Evolutionary conservation across 2,888 invertebrate genomes (phyloP), one percentile per base, ranked within the genome.

Genomic region (Leucophenga montana): DNA sequence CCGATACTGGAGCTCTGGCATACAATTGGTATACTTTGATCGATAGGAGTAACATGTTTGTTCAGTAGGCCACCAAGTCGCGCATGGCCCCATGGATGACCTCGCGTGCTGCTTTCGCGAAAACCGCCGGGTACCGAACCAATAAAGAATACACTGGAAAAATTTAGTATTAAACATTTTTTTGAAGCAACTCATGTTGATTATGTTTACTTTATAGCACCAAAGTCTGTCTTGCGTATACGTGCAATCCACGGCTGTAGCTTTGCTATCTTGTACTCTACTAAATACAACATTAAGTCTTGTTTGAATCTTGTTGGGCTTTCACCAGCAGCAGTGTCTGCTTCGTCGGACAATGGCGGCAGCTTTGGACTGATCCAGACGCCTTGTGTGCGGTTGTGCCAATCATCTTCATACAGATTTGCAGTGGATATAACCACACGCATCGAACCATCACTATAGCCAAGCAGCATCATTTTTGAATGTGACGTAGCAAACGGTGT

Each of bases 351-450:
- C 64, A 95, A 84, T 54, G 89, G 90, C 0, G 94, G 93, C 78
- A 97, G 93, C 44, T 90, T 86, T 0, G 97, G 97, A 85, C 97
- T 96, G 39, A 98, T 91, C 98, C 98, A 98, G 11, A 97, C 88
- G 92, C 97, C 97, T 88, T 99, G 98, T 0, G 97, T 96, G 78
- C 97, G 93, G 87, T 97, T 95, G 82, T 95, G 93, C 98, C 98
- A 99, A 88, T 99, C 98, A 74, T 94, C 94, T 27, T 93, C 90
- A 77, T 97, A 95, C 3, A 98, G 90, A 90, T 99, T 99, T 0
- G 98, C 97, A 0, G 98, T 98, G 0, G 95, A 95, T 44, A 98
- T 92, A 0, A 97, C 93, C 6, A 98, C 92, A 13, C 97, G 90
- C 67, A 98, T 89, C 0, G 95, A 95, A 0, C 93, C 91, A 80